phyloP scores from a whole-genome alignment of 2,113 vertebrate genomes.

The Diphyllodes magnificus region DNA sequence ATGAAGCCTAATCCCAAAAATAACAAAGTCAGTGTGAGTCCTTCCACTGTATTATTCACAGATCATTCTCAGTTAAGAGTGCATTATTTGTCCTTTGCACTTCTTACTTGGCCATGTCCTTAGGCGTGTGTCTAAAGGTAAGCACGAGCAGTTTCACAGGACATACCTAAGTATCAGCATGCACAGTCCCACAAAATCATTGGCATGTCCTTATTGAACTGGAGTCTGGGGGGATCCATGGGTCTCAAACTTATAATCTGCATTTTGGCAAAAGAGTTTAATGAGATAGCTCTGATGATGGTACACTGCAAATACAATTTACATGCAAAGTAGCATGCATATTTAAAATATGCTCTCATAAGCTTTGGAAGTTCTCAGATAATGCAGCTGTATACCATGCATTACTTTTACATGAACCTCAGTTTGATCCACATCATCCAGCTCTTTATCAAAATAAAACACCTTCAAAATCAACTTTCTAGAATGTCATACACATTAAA shows the following conservation, averaged over 20 bases:
- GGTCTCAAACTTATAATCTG: neutral
- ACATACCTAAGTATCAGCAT: neutral
- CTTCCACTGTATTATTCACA: neutral
- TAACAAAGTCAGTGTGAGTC: neutral
- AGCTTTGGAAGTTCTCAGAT: neutral
- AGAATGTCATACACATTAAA: neutral
- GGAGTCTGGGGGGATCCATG: neutral
- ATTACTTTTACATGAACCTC: neutral
- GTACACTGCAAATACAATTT: neutral
- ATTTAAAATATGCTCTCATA: neutral
- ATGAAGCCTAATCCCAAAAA: neutral
- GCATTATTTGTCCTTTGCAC: neutral
- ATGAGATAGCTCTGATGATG: neutral
- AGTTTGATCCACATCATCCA: neutral
- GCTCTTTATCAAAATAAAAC: neutral
- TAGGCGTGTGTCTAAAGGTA: neutral
- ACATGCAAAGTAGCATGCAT: neutral
- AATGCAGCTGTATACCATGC: neutral
- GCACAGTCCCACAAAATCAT: neutral
- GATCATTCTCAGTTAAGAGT: neutral
- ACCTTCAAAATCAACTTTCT: neutral
- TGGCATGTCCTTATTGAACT: neutral
- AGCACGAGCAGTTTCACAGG: neutral
- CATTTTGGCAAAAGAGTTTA: neutral
- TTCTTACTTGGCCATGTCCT: neutral